Conservation (phyloP, 2,888 invertebrate genomes). For the Eugnorisma glareosa region DNA sequence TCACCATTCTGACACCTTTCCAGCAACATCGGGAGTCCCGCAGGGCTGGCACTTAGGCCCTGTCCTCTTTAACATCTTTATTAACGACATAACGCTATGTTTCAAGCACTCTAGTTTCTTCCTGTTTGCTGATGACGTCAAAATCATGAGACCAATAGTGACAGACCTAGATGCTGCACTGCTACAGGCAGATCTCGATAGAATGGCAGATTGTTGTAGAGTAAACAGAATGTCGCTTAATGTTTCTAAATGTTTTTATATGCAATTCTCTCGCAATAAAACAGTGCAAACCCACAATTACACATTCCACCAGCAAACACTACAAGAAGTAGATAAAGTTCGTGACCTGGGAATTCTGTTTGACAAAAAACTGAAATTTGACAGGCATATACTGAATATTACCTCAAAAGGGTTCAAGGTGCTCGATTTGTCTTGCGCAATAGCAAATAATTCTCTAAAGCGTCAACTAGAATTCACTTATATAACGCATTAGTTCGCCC, state of each 20-base stretch:
- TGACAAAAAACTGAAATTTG: no score
- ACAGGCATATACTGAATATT: no score
- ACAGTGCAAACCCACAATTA: no score
- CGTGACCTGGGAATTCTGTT: no score
- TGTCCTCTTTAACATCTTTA: not conserved
- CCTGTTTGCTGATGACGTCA: not conserved
- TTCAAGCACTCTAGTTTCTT: not conserved
- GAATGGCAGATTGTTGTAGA: slow-evolving; percentile 1
- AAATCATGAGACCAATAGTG: not conserved
- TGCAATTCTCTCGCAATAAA: not conserved
- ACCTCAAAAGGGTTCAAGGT: no score
- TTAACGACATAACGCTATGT: not conserved
- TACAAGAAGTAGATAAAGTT: no score
- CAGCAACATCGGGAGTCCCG: not conserved
- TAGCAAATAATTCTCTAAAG: no score
- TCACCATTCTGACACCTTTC: no score
- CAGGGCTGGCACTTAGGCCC: not conserved
- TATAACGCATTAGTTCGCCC: no score
- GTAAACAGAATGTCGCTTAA: not conserved
- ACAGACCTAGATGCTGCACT: not conserved
- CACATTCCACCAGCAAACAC: no score
- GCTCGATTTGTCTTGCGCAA: no score
- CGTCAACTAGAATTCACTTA: no score
- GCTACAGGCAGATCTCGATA: not conserved
- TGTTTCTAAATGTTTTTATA: not conserved